phyloP scores from a whole-genome alignment of 2,113 vertebrate species.

The Callithrix jacchus region DNA sequence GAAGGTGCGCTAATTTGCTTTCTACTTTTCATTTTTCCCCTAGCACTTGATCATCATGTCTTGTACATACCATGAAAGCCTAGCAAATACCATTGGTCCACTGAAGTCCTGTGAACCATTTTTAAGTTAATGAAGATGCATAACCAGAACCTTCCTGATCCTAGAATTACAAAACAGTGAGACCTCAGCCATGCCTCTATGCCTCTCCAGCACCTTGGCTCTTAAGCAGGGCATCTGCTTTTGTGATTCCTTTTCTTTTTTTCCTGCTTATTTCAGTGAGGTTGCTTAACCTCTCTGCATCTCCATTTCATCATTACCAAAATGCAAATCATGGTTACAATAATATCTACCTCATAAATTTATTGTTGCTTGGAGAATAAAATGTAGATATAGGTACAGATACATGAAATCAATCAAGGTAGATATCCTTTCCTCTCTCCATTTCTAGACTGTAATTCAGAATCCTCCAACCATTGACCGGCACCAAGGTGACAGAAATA shows the following conservation, averaged over 20 bases:
- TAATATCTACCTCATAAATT: not conserved
- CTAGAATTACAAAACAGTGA: not conserved
- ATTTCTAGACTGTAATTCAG: not conserved
- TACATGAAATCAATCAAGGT: not conserved
- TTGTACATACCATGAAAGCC: not conserved
- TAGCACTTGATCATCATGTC: not conserved
- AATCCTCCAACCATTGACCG: not conserved
- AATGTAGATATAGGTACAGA: not conserved
- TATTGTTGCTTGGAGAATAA: slow-evolving; percentile 17
- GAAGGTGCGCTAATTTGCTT: not conserved
- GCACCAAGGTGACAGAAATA: not conserved
- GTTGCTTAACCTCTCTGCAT: not conserved
- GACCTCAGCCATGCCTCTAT: not conserved
- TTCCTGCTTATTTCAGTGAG: not conserved
- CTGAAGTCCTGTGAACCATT: not conserved
- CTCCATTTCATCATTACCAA: not conserved
- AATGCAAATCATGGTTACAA: not conserved
- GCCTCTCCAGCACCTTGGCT: not conserved
- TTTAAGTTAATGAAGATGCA: not conserved
- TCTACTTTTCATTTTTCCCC: not conserved
- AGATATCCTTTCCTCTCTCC: not conserved
- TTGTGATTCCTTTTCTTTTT: not conserved
- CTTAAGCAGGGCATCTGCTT: not conserved
- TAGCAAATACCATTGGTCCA: not conserved
- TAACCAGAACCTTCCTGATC: not conserved